Conservation (phyloP, 2,888 invertebrate genomes). For the Folsomia manolachei region DNA sequence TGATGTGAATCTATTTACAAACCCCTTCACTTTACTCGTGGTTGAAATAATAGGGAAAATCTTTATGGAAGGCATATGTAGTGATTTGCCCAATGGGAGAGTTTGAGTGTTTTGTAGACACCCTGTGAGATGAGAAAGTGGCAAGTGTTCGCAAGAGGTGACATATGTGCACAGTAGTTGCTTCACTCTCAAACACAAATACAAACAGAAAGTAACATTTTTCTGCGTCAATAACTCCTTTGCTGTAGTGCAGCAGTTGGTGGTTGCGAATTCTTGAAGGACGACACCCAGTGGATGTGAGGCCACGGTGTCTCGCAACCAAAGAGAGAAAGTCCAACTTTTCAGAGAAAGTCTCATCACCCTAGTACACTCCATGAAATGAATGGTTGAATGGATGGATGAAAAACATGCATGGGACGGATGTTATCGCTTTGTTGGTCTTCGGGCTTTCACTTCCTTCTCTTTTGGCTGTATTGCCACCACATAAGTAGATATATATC, state of each 20-base stretch:
- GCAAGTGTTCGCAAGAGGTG: neutral
- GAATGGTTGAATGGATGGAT: no score
- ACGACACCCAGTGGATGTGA: no score
- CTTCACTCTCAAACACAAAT: neutral
- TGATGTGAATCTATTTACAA: neutral
- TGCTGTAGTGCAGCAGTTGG: neutral
- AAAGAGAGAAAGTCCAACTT: neutral
- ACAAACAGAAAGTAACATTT: constrained; percentile 1
- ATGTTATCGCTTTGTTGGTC: neutral
- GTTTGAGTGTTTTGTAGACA: neutral
- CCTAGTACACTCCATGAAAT: neutral
- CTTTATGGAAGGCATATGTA: no score
- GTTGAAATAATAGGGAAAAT: no score
- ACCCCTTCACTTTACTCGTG: neutral
- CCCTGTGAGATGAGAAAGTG: neutral
- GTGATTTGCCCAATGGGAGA: neutral
- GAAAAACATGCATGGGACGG: neutral
- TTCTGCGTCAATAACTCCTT: neutral
- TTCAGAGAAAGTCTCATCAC: no score
- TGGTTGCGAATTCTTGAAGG: neutral
- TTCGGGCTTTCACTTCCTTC: neutral
- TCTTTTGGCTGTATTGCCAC: neutral
- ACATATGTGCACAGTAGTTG: neutral
- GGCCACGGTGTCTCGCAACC: no score
- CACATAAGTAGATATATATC: no score